phyloP scores from a whole-genome alignment of 1,140 invertebrate species.

The Zelostemma sp. region DNA sequence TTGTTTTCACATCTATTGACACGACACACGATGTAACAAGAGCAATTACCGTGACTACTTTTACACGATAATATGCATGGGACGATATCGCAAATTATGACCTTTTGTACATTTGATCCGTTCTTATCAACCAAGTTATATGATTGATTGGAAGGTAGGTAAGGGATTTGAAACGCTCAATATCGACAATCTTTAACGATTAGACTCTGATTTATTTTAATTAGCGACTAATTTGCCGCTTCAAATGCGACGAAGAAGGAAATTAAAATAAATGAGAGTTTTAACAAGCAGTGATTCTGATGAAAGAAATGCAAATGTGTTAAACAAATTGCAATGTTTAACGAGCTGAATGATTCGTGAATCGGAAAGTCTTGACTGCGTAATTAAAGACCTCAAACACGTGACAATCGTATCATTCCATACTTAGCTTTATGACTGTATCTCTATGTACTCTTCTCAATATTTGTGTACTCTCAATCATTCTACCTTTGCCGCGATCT shows the following conservation, averaged over 20 bases:
- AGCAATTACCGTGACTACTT: too few species aligned
- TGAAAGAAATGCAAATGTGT: not conserved
- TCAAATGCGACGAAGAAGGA: conserved; percentile 8
- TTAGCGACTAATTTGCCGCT: conserved; percentile 6
- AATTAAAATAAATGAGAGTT: not conserved
- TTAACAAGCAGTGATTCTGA: not conserved
- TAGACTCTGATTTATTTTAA: conserved; percentile 33
- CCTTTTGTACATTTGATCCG: too few species aligned
- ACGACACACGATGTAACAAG: too few species aligned
- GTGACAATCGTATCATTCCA: conserved; percentile 45
- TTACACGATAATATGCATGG: too few species aligned
- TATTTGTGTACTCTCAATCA: conserved; percentile 46
- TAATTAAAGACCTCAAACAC: conserved; percentile 45
- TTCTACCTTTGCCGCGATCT: conserved; percentile 43
- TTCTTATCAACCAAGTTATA: conserved; percentile 3
- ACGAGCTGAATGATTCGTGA: conserved; percentile 5
- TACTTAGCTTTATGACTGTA: conserved; percentile 44
- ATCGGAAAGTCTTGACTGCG: conserved; percentile 3
- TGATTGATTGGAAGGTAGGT: conserved; percentile 36
- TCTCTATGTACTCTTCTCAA: conserved; percentile 41
- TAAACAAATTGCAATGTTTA: not conserved
- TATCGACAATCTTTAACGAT: conserved; percentile 44
- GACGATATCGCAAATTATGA: too few species aligned
- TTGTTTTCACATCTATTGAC: too few species aligned
- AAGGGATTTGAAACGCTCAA: conserved; percentile 41